Percentiles rank a stretch among this genome's conserved stretches.
Evolutionary conservation across 2,113 vertebrate genomes (phyloP).

Genomic region (Xenus cinereus): DNA sequence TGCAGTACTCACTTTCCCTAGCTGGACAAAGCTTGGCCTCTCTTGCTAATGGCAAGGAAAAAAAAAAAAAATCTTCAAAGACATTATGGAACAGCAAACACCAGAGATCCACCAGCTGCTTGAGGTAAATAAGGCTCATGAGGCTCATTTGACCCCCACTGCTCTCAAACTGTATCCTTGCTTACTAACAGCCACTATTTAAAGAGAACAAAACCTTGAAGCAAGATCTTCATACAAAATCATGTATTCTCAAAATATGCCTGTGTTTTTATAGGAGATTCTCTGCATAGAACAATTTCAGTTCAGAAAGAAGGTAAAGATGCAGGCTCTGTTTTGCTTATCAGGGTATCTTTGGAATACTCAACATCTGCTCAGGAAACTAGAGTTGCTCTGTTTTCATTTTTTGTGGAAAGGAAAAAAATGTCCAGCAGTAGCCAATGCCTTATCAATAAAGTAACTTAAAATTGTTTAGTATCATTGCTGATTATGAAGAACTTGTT

Average conservation of each 20-base stretch:
- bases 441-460: not conserved
- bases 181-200: not conserved
- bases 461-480: not conserved
- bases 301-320: not conserved
- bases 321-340: not conserved
- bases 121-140: slow-evolving; percentile 2
- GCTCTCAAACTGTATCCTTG: not conserved
- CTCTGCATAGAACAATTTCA: not conserved
- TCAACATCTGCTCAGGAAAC: not conserved
- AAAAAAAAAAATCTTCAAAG: not conserved
- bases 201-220: not conserved
- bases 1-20: not conserved
- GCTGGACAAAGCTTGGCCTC: not conserved
- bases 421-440: not conserved
- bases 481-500: not conserved
- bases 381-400: not conserved
- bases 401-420: slow-evolving; percentile 22
- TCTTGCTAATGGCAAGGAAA: not conserved
- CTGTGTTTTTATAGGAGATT: not conserved
- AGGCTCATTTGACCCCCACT: not conserved
- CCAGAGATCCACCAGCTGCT: slow-evolving; percentile 20
- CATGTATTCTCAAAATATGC: not conserved
- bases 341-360: not conserved
- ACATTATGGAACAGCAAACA: not conserved
- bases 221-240: not conserved